phyloP scores from a whole-genome alignment of 2,888 invertebrate genomes.

The Nephrocerus scutellatus region DNA sequence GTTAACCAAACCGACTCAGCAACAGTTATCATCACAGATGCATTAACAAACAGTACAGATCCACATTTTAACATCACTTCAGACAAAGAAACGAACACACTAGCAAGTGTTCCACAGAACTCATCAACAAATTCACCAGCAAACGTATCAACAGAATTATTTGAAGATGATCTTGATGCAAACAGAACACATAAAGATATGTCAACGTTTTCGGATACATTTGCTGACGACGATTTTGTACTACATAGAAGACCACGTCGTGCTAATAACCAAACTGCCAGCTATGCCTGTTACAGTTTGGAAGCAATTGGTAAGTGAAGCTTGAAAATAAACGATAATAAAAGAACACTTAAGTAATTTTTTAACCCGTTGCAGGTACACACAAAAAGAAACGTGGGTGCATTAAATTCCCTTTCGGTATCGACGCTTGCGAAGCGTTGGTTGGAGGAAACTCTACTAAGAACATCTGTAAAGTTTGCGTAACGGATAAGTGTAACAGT shows the following conservation, averaged over 20 bases:
- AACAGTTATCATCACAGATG: background rate
- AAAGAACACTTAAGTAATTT: too few species aligned
- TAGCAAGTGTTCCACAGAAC: background rate
- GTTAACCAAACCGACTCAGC: background rate
- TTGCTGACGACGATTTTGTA: too few species aligned
- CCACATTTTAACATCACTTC: background rate
- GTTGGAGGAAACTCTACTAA: constrained; percentile 1
- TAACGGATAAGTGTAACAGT: constrained; percentile 31
- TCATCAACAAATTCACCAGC: background rate
- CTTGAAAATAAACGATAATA: too few species aligned
- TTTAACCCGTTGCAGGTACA: constrained; percentile 1
- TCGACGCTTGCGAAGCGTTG: constrained; percentile 21
- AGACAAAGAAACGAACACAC: background rate
- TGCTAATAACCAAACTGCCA: constrained; percentile 1
- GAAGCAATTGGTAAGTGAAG: constrained; percentile 16
- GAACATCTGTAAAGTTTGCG: constrained; percentile 27
- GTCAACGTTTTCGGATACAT: too few species aligned
- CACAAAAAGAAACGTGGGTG: constrained; percentile 28
- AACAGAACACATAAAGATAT: too few species aligned
- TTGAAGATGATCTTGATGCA: too few species aligned
- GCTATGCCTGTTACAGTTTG: constrained; percentile 30
- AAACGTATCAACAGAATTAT: background rate
- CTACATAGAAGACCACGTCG: too few species aligned
- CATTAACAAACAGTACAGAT: too few species aligned
- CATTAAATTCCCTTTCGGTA: constrained; percentile 20